phyloP scores from a whole-genome alignment of 2,888 invertebrate species.

The Linnaemya vulpina region DNA sequence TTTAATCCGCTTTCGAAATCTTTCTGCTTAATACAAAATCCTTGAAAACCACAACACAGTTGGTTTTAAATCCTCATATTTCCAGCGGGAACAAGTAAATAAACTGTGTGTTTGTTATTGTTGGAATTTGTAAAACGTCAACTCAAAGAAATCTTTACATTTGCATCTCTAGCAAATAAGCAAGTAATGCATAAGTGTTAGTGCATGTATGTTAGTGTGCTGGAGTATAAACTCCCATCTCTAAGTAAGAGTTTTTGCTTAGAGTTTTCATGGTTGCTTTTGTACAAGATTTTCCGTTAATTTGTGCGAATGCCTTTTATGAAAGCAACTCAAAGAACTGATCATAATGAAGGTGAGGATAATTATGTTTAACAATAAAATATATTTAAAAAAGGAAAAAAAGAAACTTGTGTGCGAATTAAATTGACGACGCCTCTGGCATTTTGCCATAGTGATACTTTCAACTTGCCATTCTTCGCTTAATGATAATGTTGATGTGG shows the following conservation, averaged over 20 bases:
- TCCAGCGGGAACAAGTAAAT: constrained; percentile 38
- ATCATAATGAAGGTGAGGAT: constrained; percentile 11
- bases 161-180: constrained; percentile 40
- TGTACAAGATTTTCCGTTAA: constrained; percentile 39
- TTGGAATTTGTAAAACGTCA: constrained; percentile 37
- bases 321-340: not conserved
- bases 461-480: constrained; percentile 36
- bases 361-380: not conserved
- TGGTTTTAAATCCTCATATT: constrained; percentile 53
- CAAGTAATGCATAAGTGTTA: too few species aligned
- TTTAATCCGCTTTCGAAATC: constrained; percentile 64
- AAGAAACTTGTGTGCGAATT: constrained; percentile 48
- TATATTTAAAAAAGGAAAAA: too few species aligned
- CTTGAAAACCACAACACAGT: constrained; percentile 62
- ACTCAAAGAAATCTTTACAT: constrained; percentile 53
- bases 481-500: constrained; percentile 49
- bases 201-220: too few species aligned
- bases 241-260: constrained; percentile 8
- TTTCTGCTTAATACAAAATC: constrained; percentile 58
- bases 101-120: constrained; percentile 59
- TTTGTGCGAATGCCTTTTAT: constrained; percentile 65
- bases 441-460: constrained; percentile 55
- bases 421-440: constrained; percentile 64
- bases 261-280: constrained; percentile 10
- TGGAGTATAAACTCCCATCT: not conserved